Conservation (phyloP, 2,113 vertebrate species). For the Xiphophorus maculatus region DNA sequence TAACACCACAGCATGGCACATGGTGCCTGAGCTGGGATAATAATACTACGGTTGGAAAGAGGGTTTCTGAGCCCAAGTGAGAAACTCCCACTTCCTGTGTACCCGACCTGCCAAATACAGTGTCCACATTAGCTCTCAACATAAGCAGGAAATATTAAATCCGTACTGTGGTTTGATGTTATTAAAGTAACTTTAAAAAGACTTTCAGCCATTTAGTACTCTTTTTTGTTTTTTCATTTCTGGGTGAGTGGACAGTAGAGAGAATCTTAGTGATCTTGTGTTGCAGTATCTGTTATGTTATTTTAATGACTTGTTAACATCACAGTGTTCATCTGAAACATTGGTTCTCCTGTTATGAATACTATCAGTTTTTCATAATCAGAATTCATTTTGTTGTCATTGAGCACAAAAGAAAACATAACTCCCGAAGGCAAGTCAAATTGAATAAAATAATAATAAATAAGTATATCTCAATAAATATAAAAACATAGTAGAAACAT, state of each 20-base stretch:
- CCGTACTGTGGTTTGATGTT: conserved; percentile 40
- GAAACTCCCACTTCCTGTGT: conserved; percentile 60
- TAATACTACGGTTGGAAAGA: conserved; percentile 60
- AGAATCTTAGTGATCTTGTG: background rate
- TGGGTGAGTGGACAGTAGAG: background rate
- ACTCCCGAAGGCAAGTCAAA: too few species aligned
- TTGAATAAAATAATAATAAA: too few species aligned
- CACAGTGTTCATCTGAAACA: too few species aligned
- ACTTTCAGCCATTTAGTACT: conserved; percentile 31
- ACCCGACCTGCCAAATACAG: conserved; percentile 33
- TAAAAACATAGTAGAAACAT: too few species aligned
- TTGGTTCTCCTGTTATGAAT: too few species aligned
- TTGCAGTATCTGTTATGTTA: too few species aligned
- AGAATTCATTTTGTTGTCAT: too few species aligned
- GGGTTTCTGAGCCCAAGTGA: conserved; percentile 57
- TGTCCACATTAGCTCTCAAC: conserved; percentile 29
- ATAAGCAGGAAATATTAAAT: conserved; percentile 52
- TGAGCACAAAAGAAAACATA: too few species aligned
- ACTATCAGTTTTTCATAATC: too few species aligned
- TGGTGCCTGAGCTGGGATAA: conserved; percentile 56
- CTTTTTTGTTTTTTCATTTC: conserved; percentile 11
- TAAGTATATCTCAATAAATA: too few species aligned
- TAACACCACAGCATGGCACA: conserved; percentile 53
- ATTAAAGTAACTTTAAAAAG: conserved; percentile 18
- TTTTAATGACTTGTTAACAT: too few species aligned